Percentiles rank a stretch among this genome's conserved stretches.
Conservation (phyloP, 2,797 vertebrate genomes). For the Rhadinocentrus ornatus region DNA sequence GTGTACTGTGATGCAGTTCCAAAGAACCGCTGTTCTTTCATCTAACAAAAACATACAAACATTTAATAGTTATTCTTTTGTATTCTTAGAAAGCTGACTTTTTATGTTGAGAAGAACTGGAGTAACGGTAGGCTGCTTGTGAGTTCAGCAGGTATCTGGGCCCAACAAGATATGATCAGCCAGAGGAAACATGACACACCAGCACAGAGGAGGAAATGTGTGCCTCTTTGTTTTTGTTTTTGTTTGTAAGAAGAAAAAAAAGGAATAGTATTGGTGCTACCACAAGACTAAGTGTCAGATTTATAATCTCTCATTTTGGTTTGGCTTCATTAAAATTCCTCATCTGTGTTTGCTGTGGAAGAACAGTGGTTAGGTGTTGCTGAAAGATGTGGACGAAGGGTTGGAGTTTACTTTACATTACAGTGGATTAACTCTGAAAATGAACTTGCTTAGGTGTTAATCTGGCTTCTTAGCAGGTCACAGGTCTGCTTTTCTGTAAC, state of each 20-base stretch:
- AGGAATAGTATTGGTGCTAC: too few relatives aligned
- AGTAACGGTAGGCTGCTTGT: slow-evolving; percentile 27
- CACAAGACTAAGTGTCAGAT: too few relatives aligned
- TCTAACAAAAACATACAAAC: slow-evolving; percentile 9
- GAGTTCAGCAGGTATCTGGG: slow-evolving; percentile 15
- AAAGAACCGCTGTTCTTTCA: not conserved
- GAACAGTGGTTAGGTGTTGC: too few relatives aligned
- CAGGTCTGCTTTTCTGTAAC: not conserved
- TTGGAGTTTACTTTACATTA: too few relatives aligned
- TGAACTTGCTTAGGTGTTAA: not conserved
- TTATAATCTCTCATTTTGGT: too few relatives aligned
- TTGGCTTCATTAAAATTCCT: too few relatives aligned
- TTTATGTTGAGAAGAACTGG: not conserved
- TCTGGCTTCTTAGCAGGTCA: not conserved
- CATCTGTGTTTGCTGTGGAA: too few relatives aligned
- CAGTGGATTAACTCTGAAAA: not conserved
- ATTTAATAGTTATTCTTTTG: not conserved
- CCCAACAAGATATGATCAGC: slow-evolving; percentile 38
- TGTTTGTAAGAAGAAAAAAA: slow-evolving; percentile 20
- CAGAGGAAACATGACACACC: slow-evolving; percentile 52
- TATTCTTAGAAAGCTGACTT: slow-evolving; percentile 20
- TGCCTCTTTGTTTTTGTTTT: slow-evolving; percentile 15
- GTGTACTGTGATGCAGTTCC: not conserved
- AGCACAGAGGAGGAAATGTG: slow-evolving; percentile 24
- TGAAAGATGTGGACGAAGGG: too few relatives aligned